Percentiles rank a stretch among this genome's conserved stretches.
Conservation (phyloP, 1,140 invertebrate species). For the Drosophila prosaltans region DNA sequence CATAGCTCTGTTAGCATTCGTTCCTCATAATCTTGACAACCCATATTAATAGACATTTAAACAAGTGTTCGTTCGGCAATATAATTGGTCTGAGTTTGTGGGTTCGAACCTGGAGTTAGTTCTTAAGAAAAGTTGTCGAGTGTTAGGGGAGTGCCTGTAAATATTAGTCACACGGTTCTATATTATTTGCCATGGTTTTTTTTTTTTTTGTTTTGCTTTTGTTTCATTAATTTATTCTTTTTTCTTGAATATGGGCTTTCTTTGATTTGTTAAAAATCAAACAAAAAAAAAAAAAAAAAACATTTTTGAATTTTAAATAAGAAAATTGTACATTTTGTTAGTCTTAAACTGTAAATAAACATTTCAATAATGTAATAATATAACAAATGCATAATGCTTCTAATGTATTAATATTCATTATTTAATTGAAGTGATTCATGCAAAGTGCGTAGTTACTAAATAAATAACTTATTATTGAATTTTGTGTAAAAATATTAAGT, state of each 20-base stretch:
- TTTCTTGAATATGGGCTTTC: constrained; percentile 53
- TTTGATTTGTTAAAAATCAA: constrained; percentile 70
- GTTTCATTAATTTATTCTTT: constrained; percentile 44
- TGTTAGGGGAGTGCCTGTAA: constrained; percentile 69
- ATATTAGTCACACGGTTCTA: constrained; percentile 80
- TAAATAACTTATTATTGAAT: constrained; percentile 79
- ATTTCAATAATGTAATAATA: constrained; percentile 78
- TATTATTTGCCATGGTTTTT: constrained; percentile 76
- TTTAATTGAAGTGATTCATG: constrained; percentile 70
- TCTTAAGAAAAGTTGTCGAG: constrained; percentile 70
- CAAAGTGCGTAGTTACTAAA: constrained; percentile 75
- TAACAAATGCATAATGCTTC: constrained; percentile 67
- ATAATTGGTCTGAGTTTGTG: constrained; percentile 49
- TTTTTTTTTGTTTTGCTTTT: constrained; percentile 56
- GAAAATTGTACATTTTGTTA: constrained; percentile 80
- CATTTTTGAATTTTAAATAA: constrained; percentile 68
- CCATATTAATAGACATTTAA: constrained; percentile 59
- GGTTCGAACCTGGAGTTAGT: constrained; percentile 56
- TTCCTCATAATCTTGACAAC: constrained; percentile 61
- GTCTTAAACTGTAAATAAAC: constrained; percentile 77
- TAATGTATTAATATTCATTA: constrained; percentile 73
- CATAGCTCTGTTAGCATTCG: constrained; percentile 54
- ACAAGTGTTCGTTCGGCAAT: constrained; percentile 52
- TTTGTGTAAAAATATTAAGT: constrained; percentile 17
- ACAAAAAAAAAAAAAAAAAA: constrained; percentile 47